Percentiles rank a stretch among this genome's conserved stretches.
These are phyloP conservation scores for Oxyura jamaicensis DNA, from an alignment of 2,113 vertebrate species.

Conservation along the genomic window DNA sequence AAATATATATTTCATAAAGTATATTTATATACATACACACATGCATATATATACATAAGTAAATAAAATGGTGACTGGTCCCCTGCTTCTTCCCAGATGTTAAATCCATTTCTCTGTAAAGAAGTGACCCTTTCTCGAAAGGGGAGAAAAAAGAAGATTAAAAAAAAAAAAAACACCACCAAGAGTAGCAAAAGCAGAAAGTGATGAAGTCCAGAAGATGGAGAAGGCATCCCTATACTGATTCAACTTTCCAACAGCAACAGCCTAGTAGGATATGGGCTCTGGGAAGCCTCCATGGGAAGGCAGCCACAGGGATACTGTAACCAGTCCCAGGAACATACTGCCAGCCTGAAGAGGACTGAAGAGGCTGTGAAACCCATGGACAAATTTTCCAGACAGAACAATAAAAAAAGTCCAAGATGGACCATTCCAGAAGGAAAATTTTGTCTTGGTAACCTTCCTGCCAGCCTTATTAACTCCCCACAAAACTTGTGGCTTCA, in stretches of 20 bases:
- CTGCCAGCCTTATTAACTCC: neutral
- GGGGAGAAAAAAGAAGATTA: too few relatives aligned
- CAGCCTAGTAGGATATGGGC: neutral
- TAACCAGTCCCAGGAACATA: rapidly evolving
- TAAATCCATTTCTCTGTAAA: neutral
- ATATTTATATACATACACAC: neutral
- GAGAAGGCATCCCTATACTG: rapidly evolving
- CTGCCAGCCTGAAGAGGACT: rapidly evolving
- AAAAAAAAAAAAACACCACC: neutral
- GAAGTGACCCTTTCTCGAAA: neutral
- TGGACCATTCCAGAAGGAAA: neutral
- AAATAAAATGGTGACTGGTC: neutral
- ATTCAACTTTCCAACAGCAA: neutral
- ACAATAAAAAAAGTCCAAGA: neutral
- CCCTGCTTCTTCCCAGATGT: neutral
- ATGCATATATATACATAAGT: neutral
- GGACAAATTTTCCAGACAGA: neutral
- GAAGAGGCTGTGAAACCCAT: rapidly evolving
- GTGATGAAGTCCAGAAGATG: neutral
- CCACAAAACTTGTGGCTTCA: neutral
- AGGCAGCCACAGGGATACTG: rapidly evolving
- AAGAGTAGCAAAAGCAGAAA: neutral
- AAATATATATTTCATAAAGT: neutral
- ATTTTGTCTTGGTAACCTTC: neutral
- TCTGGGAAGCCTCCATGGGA: neutral